phyloP scores from a whole-genome alignment of 2,888 invertebrate species.

The Rugalucina vietnamica region DNA sequence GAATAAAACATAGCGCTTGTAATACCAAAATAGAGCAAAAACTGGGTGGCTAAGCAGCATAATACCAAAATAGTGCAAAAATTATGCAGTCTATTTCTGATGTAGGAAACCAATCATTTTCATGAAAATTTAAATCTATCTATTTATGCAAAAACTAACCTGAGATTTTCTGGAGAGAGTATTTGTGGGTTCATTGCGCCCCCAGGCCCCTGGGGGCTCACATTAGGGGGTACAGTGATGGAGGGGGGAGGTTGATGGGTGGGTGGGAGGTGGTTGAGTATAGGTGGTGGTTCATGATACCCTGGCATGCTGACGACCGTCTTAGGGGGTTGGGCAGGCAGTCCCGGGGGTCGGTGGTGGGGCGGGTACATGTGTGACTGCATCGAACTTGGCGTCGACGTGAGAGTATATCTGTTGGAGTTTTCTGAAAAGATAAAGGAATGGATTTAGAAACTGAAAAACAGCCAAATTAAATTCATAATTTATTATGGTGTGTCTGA shows the following conservation, averaged over 20 bases:
- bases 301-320: constrained; percentile 51
- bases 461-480: not conserved
- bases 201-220: constrained; percentile 68
- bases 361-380: constrained; percentile 71
- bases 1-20: too few relatives aligned
- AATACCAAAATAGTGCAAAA: too few relatives aligned
- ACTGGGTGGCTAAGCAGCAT: too few relatives aligned
- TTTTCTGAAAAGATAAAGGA: constrained; percentile 52
- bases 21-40: too few relatives aligned
- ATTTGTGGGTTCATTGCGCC: constrained; percentile 73
- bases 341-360: constrained; percentile 68
- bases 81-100: too few relatives aligned
- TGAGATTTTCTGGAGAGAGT: constrained; percentile 72
- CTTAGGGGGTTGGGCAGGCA: constrained; percentile 57
- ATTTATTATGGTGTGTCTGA: too few relatives aligned
- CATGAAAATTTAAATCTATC: too few relatives aligned
- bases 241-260: constrained; percentile 59
- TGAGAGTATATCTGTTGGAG: constrained; percentile 50
- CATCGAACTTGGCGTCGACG: constrained; percentile 62
- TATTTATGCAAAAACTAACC: too few relatives aligned
- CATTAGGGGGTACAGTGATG: constrained; percentile 62
- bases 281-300: constrained; percentile 76
- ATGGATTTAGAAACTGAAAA: not conserved
- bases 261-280: constrained; percentile 72
- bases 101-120: too few relatives aligned